Evolutionary conservation across 2,113 vertebrate species (phyloP).

Genomic region (Xyrauchen texanus): DNA sequence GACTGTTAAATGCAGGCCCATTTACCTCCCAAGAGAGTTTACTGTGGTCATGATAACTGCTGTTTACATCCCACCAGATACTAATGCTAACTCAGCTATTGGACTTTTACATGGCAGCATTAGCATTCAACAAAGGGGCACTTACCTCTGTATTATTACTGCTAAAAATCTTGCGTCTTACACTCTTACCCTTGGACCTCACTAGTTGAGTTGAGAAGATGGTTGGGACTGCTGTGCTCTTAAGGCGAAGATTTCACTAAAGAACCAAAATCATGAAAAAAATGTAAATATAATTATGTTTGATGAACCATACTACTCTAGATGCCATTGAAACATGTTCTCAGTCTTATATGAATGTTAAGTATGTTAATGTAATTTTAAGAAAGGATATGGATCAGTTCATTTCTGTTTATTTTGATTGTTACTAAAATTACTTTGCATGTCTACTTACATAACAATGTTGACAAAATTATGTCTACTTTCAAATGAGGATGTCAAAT

Average conservation of each 20-base stretch:
- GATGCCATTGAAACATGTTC: not conserved
- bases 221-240: not conserved
- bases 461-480: too few relatives aligned
- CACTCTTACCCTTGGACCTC: not conserved
- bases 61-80: too few relatives aligned
- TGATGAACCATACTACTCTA: not conserved
- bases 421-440: too few relatives aligned
- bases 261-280: not conserved
- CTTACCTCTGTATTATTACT: not conserved
- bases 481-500: too few relatives aligned
- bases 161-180: not conserved
- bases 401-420: too few relatives aligned
- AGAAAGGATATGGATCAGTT: too few relatives aligned
- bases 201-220: not conserved
- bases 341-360: not conserved
- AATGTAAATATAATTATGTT: not conserved
- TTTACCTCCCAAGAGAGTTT: too few relatives aligned
- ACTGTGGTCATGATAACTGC: too few relatives aligned
- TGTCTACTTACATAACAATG: too few relatives aligned
- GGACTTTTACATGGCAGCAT: too few relatives aligned
- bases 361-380: not conserved
- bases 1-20: too few relatives aligned
- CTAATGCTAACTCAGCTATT: too few relatives aligned
- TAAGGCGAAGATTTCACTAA: not conserved
- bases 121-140: not conserved